Evolutionary conservation across 1,140 invertebrate genomes (phyloP).

Genomic region (Sipha flava): DNA sequence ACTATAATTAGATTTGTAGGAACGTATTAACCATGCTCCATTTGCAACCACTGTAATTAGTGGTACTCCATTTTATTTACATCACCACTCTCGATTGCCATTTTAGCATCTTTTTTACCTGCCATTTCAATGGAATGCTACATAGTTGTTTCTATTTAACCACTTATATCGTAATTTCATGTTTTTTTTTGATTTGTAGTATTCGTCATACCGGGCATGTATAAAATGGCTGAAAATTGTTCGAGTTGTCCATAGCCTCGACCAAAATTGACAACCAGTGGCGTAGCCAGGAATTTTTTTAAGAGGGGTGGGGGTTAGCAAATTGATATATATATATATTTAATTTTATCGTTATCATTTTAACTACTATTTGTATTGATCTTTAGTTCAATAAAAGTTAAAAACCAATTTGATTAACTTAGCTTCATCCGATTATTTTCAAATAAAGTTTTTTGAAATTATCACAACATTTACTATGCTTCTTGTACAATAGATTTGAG

Average conservation of each 20-base stretch:
- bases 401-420: background rate
- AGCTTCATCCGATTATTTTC: background rate
- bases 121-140: background rate
- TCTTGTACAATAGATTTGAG: background rate
- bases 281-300: no score
- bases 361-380: no score
- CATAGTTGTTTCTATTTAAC: background rate
- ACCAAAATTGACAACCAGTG: background rate
- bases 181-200: background rate
- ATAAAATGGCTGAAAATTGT: background rate
- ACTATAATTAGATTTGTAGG: slow-evolving; percentile 40
- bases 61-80: slow-evolving; percentile 31
- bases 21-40: slow-evolving; percentile 41
- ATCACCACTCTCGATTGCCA: background rate
- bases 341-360: no score
- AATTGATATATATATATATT: no score
- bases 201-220: background rate
- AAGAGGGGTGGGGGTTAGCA: no score
- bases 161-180: background rate
- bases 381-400: no score
- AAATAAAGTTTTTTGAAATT: background rate
- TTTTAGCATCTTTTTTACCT: background rate
- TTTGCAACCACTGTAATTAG: slow-evolving; percentile 42
- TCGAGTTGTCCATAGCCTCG: background rate
- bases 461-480: background rate